phyloP scores from a whole-genome alignment of 2,888 invertebrate species.

The Pristionchus maxplancki region DNA sequence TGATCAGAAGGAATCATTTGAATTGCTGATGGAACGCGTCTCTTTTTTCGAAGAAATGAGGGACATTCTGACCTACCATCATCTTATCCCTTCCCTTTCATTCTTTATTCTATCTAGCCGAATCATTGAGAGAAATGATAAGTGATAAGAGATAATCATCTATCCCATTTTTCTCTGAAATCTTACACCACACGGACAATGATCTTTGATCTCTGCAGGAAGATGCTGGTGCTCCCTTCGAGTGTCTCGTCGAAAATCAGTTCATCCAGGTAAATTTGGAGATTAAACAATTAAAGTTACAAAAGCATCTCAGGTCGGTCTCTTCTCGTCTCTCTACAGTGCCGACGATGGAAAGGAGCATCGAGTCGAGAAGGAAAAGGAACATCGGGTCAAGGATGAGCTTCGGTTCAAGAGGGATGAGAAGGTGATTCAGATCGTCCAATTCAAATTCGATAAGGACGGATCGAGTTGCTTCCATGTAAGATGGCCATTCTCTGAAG shows the following conservation, averaged over 20 bases:
- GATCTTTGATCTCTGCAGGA: constrained; percentile 33
- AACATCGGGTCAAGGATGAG: too few species aligned
- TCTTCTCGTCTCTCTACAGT: constrained; percentile 23
- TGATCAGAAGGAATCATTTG: too few species aligned
- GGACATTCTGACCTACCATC: too few species aligned
- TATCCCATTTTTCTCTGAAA: background rate
- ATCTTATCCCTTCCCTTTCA: too few species aligned
- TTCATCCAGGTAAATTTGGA: constrained; percentile 23
- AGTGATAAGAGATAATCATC: constrained; percentile 40
- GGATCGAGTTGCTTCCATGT: too few species aligned
- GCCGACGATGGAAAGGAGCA: constrained; percentile 9
- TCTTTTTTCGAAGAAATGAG: too few species aligned
- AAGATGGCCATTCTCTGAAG: too few species aligned
- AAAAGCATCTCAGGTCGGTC: background rate
- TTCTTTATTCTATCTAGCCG: too few species aligned
- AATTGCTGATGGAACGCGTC: too few species aligned
- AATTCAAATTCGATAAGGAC: background rate
- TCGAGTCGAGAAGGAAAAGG: background rate
- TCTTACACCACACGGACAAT: background rate
- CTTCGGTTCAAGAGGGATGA: constrained; percentile 37
- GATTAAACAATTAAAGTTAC: background rate
- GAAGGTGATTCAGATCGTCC: background rate
- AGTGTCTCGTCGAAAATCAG: constrained; percentile 42
- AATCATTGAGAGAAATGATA: too few species aligned
- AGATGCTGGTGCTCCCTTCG: constrained; percentile 46